Evolutionary conservation across 2,888 invertebrate species (phyloP).

Genomic region (Drosophila anceps): DNA sequence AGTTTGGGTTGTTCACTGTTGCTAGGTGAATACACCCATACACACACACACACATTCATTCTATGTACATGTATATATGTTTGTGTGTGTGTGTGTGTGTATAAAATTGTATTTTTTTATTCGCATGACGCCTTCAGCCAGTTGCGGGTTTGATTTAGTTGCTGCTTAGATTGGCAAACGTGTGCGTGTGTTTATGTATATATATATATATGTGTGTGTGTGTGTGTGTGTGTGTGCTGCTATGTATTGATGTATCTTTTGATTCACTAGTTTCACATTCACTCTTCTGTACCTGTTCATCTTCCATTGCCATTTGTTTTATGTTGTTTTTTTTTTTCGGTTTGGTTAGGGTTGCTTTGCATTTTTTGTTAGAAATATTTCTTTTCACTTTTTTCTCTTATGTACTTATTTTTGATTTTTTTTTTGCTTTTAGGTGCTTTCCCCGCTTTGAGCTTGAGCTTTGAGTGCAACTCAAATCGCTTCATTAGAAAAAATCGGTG

Average conservation of each 20-base stretch:
- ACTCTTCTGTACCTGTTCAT: constrained; percentile 9
- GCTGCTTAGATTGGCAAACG: constrained; percentile 42
- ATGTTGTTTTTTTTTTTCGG: not conserved
- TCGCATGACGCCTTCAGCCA: constrained; percentile 59
- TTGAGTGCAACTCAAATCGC: constrained; percentile 64
- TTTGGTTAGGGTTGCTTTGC: constrained; percentile 9
- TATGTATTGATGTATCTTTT: constrained; percentile 38
- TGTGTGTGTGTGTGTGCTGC: constrained; percentile 2
- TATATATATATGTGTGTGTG: constrained; percentile 14
- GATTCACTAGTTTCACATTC: constrained; percentile 30
- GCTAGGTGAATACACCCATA: constrained; percentile 62
- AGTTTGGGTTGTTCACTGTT: constrained; percentile 53
- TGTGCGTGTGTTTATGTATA: constrained; percentile 1
- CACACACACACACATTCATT: constrained; percentile 5
- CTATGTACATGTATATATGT: not conserved
- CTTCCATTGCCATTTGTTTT: constrained; percentile 11
- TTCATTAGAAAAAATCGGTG: constrained; percentile 69
- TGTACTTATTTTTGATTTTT: not conserved
- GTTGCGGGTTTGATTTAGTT: constrained; percentile 63
- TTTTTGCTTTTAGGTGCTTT: constrained; percentile 39
- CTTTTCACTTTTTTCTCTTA: constrained; percentile 2
- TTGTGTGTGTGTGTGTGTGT: not conserved
- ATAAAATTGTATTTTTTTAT: constrained; percentile 26
- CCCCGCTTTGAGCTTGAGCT: constrained; percentile 59
- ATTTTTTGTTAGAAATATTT: constrained; percentile 7